Base-by-base conservation (phyloP, 2,113 vertebrate species). In the Siphamia tubifer region DNA sequence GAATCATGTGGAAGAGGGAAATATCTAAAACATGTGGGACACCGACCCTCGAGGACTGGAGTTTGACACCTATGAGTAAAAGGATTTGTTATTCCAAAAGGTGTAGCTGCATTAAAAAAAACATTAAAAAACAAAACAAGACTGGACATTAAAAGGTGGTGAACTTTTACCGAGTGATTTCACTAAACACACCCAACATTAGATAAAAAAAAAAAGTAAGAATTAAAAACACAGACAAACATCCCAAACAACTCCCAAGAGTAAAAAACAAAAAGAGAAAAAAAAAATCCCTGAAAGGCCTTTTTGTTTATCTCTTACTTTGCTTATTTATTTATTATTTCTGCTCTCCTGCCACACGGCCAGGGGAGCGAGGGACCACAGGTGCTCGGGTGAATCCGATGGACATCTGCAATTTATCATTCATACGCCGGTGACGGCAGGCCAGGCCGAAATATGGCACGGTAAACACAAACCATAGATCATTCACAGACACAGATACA, bases 381-480 rank as follows among this genome's bases (percentile, higher is more conserved):
- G 90, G 86, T 92, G 92, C 24, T 20, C 77, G 68, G 68, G 60
- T 87, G 90, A 90, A 94, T 90, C 88, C 48, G 2, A 71, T 80
- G 79, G 86, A 77, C 75, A 88, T 92, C 92, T 92, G 90, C 92
- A 94, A 90, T 94, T 94, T 89, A 94, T 95, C 93, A 93, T 86
- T 84, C 63, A 78, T 81, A 91, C 89, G 90, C 90, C 75, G 61
- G 87, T 84, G 90, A 88, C 79, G 69, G 57, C 83, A 90, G 66
- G 77, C 34, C 87, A 87, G 93, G 91, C 88, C 77, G 80, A 92
- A 94, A 92, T 91, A 91, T 83, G 91, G 88, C 92, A 89, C 2
- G 32, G 91, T 93, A 95, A 96, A 95, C 90, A 93, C 86, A 88
- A 93, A 90, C 94, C 93, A 95, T 93, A 93, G 65, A 94, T 93